Conservation (phyloP, 1,140 invertebrate species). For the Choristoneura fumiferana region DNA sequence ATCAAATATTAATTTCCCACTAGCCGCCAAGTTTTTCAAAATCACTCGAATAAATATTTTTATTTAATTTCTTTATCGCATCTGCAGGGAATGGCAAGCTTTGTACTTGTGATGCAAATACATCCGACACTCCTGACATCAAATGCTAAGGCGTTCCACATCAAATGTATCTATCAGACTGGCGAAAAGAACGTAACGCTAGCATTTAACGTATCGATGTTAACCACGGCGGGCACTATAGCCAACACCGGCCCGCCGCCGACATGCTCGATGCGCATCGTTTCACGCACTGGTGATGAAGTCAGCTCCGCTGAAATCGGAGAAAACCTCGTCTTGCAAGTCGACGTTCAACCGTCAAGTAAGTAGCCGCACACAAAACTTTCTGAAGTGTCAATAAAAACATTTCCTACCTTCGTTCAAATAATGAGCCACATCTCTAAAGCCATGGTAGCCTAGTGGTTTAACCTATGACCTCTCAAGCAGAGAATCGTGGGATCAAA, state of each 20-base stretch:
- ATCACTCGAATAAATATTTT: too few species aligned
- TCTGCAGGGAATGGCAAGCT: conserved; percentile 94
- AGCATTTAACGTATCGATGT: conserved; percentile 96
- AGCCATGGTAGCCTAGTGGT: too few species aligned
- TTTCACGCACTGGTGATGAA: conserved; percentile 91
- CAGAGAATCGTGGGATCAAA: too few species aligned
- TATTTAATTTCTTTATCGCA: too few species aligned
- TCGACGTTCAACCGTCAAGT: conserved; percentile 95
- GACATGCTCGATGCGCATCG: conserved; percentile 94
- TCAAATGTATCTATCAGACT: conserved; percentile 96
- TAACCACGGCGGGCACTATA: conserved; percentile 96
- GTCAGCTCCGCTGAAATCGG: conserved; percentile 95
- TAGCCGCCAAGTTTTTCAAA: too few species aligned
- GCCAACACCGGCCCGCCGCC: conserved; percentile 96
- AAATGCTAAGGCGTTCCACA: conserved; percentile 96
- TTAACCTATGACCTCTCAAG: too few species aligned
- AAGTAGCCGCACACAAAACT: conserved; percentile 60
- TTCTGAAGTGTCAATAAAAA: background rate
- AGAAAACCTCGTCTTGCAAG: conserved; percentile 93
- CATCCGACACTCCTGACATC: conserved; percentile 97
- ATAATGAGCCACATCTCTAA: too few species aligned
- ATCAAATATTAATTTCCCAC: too few species aligned
- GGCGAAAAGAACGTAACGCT: conserved; percentile 95
- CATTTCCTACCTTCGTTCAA: background rate
- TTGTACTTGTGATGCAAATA: conserved; percentile 95